Conservation (phyloP, 2,888 invertebrate genomes). For the Drosophila kambysellisi region DNA sequence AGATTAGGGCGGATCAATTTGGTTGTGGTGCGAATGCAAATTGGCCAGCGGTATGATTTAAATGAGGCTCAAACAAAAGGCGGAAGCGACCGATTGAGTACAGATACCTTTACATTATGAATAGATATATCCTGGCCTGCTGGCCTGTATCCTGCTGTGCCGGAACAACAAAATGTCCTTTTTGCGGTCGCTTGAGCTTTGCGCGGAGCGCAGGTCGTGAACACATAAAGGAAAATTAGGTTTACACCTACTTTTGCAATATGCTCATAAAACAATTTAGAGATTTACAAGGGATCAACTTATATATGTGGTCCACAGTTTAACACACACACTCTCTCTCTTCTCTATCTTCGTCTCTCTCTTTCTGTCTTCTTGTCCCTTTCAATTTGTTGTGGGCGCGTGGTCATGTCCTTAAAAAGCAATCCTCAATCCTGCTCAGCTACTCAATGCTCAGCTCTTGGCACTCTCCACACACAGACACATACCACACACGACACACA, state of each 20-base stretch:
- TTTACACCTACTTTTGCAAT: conserved; percentile 77
- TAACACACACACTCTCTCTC: background rate
- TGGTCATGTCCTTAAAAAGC: conserved; percentile 48
- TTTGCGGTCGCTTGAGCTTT: conserved; percentile 52
- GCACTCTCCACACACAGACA: conserved; percentile 24
- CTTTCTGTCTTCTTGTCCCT: background rate
- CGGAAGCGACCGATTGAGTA: conserved; percentile 51
- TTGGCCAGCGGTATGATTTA: conserved; percentile 79
- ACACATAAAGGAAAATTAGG: conserved; percentile 75
- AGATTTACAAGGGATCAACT: conserved; percentile 76
- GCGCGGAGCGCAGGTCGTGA: conserved; percentile 32
- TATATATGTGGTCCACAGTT: conserved; percentile 50
- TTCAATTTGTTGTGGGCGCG: conserved; percentile 38
- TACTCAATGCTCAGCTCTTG: conserved; percentile 18
- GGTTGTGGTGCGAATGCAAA: conserved; percentile 83
- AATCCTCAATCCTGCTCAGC: conserved; percentile 43
- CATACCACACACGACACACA: conserved; percentile 6
- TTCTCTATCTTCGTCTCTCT: background rate
- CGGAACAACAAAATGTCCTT: conserved; percentile 69
- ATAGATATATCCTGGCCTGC: conserved; percentile 1
- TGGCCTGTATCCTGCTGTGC: conserved; percentile 64
- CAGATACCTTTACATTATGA: background rate
- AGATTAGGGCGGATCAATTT: conserved; percentile 83
- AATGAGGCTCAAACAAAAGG: conserved; percentile 75
- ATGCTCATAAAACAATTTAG: conserved; percentile 77